Base-by-base conservation (phyloP, 2,888 invertebrate genomes). In the Drosophila engyochracea region DNA sequence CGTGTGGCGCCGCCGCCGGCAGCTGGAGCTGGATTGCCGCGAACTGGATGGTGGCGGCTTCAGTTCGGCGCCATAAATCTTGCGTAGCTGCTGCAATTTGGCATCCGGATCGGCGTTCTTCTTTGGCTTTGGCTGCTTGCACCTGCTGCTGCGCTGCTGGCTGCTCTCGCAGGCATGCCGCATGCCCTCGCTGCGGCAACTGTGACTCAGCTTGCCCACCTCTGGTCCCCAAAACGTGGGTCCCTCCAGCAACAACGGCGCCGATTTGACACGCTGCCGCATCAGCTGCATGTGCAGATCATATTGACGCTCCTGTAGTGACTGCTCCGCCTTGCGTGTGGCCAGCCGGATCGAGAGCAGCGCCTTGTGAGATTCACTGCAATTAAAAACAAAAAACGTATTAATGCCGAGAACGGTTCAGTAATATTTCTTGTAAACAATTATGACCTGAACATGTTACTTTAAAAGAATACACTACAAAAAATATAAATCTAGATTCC, bases 281-380 rank as follows among this genome's bases (percentile, higher is more conserved):
- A 93, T 93, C 79, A 93, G 70, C 64, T 93, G 92, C 93, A 93
- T 93, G 62, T 93, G 92, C 7, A 92, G 78, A 25, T 93, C 92
- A 41, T 93, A 92, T 60, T 93, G 92, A 16, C 93, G 92, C 62
- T 92, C 87, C 54, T 93, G 92, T 19, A 93, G 64, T 1, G 91
- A 91, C 65, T 93, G 93, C 66, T 93, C 93, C 0, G 93, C 93
- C 70, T 92, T 92, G 28, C 93, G 89, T 14, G 93, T 93, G 16
- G 93, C 93, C 59, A 93, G 69, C 4, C 93, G 91, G 4, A 92
- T 80, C 4, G 90, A 83, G 0, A 93, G 79, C 60, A 93, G 89
- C 37, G 93, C 91, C 33, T 93, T 91, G 63, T 93, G 93, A 0
- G 93, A 83, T 80, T 93, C 93, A 80, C 93, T 93, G 51, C 4